Evolutionary conservation across 2,888 invertebrate species (phyloP), one percentile per base, ranked within the genome.

Genomic region (Phytoseiulus persimilis): DNA sequence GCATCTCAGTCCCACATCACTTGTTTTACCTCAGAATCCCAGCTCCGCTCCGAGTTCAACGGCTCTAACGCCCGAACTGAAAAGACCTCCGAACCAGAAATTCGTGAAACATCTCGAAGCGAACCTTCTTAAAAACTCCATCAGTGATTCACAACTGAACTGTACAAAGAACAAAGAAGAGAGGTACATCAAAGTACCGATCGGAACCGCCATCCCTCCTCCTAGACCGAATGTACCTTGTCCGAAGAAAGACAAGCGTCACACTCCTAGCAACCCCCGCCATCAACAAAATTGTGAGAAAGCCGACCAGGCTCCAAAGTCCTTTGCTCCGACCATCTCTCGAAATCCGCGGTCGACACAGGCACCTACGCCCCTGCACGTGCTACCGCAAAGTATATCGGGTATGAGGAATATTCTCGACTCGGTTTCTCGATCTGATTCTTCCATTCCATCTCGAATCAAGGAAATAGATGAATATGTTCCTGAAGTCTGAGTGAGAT

Each of bases 171-270:
- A 45, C 28, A 45, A n/a, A 33, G 87, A 87, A 87, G 87, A 87
- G 18, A 2, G 87, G 32, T 87, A 87, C 33, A 87, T 87, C 32
- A 33, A 45, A 32, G 87, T 87, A 45, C 33, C 87, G 11, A 87
- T 33, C 45, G 87, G 32, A 18, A 45, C 87, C 6, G 32, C 45
- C 5, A 33, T 87, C 33, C 87, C 87, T 9, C 87, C 87, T 39
- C 87, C 87, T 39, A 33, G 87, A n/a, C 87, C 87, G 33, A 87
- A 33, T 87, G 87, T 32, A 39, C 87, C 87, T 45, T 87, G 87
- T 32, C 87, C 87, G 31, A 87, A 87, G 23, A 31, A 45, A 45
- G 87, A 87, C 33, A 33, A 32, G 11, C 65, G 65, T 65, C 65
- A 65, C 65, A 18, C 14, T 65, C 65, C 65, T 65, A 65, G 65